A percentile compares a stretch with the other conserved stretches of the same genome.
These are phyloP conservation scores for Papilio helenus DNA, from an alignment of 1,140 invertebrate genomes.

Conservation along the genomic window DNA sequence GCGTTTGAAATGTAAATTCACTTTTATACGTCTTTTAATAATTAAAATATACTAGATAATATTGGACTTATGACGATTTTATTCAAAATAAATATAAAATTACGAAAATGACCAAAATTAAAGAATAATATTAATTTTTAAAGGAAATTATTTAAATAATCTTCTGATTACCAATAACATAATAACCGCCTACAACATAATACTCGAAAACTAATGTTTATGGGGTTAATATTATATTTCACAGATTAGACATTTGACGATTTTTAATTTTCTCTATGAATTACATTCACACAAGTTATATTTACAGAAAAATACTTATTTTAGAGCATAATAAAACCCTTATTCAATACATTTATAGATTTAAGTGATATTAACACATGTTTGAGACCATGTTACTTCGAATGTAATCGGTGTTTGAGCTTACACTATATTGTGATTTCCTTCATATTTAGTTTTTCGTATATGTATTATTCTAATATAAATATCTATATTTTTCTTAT, in stretches of 20 bases:
- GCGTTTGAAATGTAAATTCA: too few relatives aligned
- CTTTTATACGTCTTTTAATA: not conserved
- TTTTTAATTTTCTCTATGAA: slow-evolving; percentile 1
- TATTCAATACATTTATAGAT: slow-evolving; percentile 31
- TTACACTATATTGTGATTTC: slow-evolving; percentile 35
- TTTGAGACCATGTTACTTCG: slow-evolving; percentile 40
- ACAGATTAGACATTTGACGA: slow-evolving; percentile 20
- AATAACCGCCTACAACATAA: too few relatives aligned
- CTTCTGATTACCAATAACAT: not conserved
- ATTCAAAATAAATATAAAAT: not conserved
- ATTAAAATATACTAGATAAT: not conserved
- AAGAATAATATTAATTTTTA: not conserved
- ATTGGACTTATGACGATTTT: not conserved
- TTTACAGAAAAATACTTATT: slow-evolving; percentile 28
- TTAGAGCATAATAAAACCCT: not conserved
- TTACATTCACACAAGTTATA: slow-evolving; percentile 25
- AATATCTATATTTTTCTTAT: not conserved
- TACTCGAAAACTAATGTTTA: too few relatives aligned
- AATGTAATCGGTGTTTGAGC: slow-evolving; percentile 27
- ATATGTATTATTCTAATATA: too few relatives aligned
- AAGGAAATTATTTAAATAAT: slow-evolving; percentile 12
- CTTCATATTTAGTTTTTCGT: slow-evolving; percentile 25
- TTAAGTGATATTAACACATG: slow-evolving; percentile 38
- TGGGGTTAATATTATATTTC: not conserved
- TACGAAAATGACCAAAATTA: not conserved